Conservation (phyloP, 2,797 vertebrate species). For the Naso thynnoides region DNA sequence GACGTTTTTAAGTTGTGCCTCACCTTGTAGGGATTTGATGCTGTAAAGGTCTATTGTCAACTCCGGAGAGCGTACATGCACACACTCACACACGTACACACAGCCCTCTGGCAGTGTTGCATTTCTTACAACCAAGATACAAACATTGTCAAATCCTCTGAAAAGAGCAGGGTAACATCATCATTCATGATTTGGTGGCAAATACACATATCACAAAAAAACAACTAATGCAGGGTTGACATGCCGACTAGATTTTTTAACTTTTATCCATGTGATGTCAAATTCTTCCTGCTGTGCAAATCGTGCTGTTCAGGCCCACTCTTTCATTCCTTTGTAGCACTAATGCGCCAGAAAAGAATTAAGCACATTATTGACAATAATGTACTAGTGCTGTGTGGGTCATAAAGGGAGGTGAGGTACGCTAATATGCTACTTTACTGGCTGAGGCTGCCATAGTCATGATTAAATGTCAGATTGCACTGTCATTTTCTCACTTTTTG, state of each 20-base stretch:
- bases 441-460: slow-evolving; percentile 26
- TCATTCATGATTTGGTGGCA: slow-evolving; percentile 57
- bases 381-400: slow-evolving; percentile 19
- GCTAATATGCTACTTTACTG: slow-evolving; percentile 33
- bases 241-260: slow-evolving; percentile 24
- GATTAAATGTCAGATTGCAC: slow-evolving; percentile 51
- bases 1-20: slow-evolving; percentile 78
- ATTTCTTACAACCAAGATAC: slow-evolving; percentile 64
- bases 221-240: slow-evolving; percentile 32
- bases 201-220: slow-evolving; percentile 43
- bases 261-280: slow-evolving; percentile 29
- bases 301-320: neutral
- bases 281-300: slow-evolving; percentile 38
- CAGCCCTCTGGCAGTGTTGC: slow-evolving; percentile 73
- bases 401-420: slow-evolving; percentile 28
- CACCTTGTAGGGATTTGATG: slow-evolving; percentile 83
- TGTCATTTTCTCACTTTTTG: slow-evolving; percentile 31
- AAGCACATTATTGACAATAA: slow-evolving; percentile 41
- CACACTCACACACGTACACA: slow-evolving; percentile 53
- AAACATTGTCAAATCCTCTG: slow-evolving; percentile 68
- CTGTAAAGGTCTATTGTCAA: slow-evolving; percentile 80
- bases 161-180: slow-evolving; percentile 60
- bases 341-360: slow-evolving; percentile 36
- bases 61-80: slow-evolving; percentile 64
- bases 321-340: slow-evolving; percentile 26